Conservation (phyloP, 1,140 invertebrate species). For the Pogonomyrmex californicus region DNA sequence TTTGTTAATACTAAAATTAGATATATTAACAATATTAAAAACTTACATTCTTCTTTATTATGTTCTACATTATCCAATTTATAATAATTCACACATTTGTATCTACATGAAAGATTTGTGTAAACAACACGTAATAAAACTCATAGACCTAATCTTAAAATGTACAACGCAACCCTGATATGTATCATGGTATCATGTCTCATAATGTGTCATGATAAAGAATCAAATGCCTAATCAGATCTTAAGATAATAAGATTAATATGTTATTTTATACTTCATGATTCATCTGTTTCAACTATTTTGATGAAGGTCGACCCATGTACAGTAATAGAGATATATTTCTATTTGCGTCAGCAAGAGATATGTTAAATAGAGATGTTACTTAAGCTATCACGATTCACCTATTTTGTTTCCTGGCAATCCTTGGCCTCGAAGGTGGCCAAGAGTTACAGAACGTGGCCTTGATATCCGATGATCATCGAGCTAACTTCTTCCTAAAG, state of each 20-base stretch:
- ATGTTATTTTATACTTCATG: background rate
- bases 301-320: background rate
- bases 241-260: background rate
- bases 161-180: no score
- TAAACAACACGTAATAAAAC: no score
- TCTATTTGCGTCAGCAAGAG: background rate
- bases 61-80: no score
- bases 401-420: background rate
- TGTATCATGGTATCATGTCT: no score
- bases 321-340: background rate
- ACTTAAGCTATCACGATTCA: background rate
- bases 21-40: no score
- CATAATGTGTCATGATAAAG: no score
- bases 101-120: no score
- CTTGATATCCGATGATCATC: conserved; percentile 91
- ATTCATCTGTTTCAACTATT: background rate
- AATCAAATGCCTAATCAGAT: background rate
- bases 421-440: conserved; percentile 65
- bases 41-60: no score
- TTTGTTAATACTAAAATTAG: no score
- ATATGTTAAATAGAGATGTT: background rate
- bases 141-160: no score
- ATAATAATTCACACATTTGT: no score
- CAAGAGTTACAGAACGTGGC: conserved; percentile 89
- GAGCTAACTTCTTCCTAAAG: conserved; percentile 91